Evolutionary conservation across 2,797 vertebrate genomes (phyloP).

Genomic region (Paratrypauchen microcephalus): DNA sequence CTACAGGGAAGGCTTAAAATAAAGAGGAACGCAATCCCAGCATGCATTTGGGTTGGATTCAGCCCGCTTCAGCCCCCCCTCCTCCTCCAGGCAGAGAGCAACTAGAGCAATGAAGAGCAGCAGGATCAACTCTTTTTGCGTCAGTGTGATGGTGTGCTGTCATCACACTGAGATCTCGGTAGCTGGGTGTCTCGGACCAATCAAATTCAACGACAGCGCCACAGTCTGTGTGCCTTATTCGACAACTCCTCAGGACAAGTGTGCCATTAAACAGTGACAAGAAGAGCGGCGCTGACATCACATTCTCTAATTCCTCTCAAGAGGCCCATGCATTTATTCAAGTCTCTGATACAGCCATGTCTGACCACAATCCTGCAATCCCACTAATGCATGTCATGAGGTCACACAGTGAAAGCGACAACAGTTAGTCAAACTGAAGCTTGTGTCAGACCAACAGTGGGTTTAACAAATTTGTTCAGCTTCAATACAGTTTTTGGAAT

Average conservation of each 20-base stretch:
- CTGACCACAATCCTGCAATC: conserved; percentile 43
- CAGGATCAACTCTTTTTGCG: conserved; percentile 47
- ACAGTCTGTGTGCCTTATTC: conserved; percentile 47
- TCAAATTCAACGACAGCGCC: conserved; percentile 45
- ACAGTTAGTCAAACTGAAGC: conserved; percentile 27
- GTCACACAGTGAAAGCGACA: conserved; percentile 8
- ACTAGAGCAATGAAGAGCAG: conserved; percentile 66
- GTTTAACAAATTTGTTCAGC: conserved; percentile 20
- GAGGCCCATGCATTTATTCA: conserved; percentile 32
- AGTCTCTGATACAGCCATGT: conserved; percentile 36
- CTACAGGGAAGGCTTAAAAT: conserved; percentile 85
- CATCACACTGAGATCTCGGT: conserved; percentile 59
- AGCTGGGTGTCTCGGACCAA: conserved; percentile 46
- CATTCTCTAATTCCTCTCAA: conserved; percentile 44
- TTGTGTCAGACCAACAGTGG: conserved; percentile 7
- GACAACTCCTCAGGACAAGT: conserved; percentile 27
- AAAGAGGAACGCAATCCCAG: conserved; percentile 82
- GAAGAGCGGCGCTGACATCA: conserved; percentile 22
- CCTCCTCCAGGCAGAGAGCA: conserved; percentile 51
- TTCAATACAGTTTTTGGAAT: not conserved
- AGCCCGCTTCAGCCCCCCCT: conserved; percentile 60
- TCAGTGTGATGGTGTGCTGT: conserved; percentile 42
- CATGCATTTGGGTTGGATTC: conserved; percentile 76
- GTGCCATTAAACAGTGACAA: conserved; percentile 34
- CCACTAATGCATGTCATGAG: conserved; percentile 42